Evolutionary conservation across 2,888 invertebrate species (phyloP).

Genomic region (Polyommatus iphigenia): DNA sequence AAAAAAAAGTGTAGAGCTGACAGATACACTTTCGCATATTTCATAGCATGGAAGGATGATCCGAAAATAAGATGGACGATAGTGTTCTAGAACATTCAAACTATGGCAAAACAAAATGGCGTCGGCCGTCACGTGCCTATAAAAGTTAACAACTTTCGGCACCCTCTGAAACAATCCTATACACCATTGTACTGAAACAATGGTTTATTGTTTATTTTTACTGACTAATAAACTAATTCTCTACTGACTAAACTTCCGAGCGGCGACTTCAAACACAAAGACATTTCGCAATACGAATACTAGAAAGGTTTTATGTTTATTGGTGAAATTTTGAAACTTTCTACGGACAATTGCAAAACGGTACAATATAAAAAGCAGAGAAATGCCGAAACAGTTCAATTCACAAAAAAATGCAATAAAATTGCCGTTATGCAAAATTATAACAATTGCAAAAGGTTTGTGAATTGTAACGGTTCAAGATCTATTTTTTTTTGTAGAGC

Average conservation of each 20-base stretch:
- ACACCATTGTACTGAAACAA: slow-evolving; percentile 24
- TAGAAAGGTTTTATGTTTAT: slow-evolving; percentile 30
- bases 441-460: slow-evolving; percentile 13
- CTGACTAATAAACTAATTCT: slow-evolving; percentile 68
- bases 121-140: slow-evolving; percentile 13
- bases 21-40: too few relatives aligned
- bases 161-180: slow-evolving; percentile 20
- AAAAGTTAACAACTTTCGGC: slow-evolving; percentile 12
- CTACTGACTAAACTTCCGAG: slow-evolving; percentile 77
- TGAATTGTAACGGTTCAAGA: background rate
- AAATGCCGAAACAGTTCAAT: background rate
- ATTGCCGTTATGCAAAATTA: slow-evolving; percentile 9
- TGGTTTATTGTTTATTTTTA: slow-evolving; percentile 49
- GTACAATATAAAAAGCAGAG: slow-evolving; percentile 2
- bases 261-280: slow-evolving; percentile 51
- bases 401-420: slow-evolving; percentile 17
- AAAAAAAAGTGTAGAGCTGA: too few relatives aligned
- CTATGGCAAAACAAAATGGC: background rate
- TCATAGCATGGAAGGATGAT: too few relatives aligned
- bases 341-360: slow-evolving; percentile 9
- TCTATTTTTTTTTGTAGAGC: background rate
- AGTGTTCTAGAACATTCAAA: background rate
- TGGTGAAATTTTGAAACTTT: slow-evolving; percentile 27
- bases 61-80: background rate
- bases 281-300: slow-evolving; percentile 26